These are phyloP conservation scores for Melanotus villosus DNA, from an alignment of 2,888 invertebrate genomes.

Conservation along the genomic window DNA sequence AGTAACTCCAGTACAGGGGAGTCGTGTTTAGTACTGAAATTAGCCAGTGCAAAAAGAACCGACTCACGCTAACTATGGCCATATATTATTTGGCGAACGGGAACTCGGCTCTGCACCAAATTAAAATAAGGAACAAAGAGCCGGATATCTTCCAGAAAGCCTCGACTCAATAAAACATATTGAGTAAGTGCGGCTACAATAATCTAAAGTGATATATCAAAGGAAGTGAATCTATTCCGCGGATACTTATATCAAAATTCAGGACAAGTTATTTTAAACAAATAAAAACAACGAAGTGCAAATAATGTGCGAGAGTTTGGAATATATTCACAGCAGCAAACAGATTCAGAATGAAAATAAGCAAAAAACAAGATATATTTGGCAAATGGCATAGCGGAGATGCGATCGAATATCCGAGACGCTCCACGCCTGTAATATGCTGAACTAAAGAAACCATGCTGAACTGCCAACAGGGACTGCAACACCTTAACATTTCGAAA, in stretches of 20 bases:
- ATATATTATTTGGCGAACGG: conserved; percentile 1
- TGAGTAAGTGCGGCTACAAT: neutral
- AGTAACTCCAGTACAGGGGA: conserved; percentile 36
- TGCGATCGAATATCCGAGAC: conserved; percentile 19
- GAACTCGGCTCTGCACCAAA: neutral
- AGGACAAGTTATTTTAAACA: conserved; percentile 5
- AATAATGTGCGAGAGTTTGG: conserved; percentile 15
- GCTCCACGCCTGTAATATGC: conserved; percentile 1
- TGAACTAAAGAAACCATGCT: conserved; percentile 10
- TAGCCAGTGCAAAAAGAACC: conserved; percentile 10
- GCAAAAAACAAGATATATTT: conserved; percentile 23
- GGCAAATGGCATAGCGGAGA: conserved; percentile 20
- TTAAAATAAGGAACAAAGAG: neutral
- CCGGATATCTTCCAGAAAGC: neutral
- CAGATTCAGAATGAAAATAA: conserved; percentile 17
- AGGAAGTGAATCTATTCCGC: neutral
- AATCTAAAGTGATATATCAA: conserved; percentile 1
- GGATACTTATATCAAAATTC: conserved; percentile 7
- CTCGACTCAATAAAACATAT: neutral
- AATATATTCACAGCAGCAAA: conserved; percentile 18
- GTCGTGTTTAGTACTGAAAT: conserved; percentile 27
- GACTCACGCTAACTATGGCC: conserved; percentile 18
- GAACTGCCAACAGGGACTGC: neutral
- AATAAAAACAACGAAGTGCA: conserved; percentile 14
- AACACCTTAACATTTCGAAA: neutral